A percentile compares a stretch with the other conserved stretches of the same genome.
phyloP scores from a whole-genome alignment of 2,797 vertebrate genomes.

The Phyllotis vaccarum region DNA sequence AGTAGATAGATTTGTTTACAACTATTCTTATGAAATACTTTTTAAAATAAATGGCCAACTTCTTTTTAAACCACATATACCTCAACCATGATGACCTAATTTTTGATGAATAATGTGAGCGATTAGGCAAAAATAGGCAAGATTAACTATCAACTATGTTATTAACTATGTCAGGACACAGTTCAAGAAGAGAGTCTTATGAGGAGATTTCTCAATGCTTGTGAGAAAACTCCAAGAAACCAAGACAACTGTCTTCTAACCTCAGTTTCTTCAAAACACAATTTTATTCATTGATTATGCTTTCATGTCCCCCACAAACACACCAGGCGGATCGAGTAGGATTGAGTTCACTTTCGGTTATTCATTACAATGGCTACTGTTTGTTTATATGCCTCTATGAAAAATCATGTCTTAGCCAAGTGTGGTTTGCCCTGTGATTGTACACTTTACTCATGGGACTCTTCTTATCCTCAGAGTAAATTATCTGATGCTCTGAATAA shows the following conservation, averaged over 20 bases:
- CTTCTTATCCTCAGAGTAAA: neutral
- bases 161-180: neutral
- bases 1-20: conserved; percentile 78
- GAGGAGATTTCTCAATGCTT: neutral
- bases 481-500: neutral
- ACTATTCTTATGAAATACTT: conserved; percentile 78
- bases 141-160: conserved; percentile 83
- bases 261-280: neutral
- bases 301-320: neutral
- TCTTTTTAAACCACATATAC: conserved; percentile 82
- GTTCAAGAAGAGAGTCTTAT: neutral
- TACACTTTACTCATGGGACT: neutral
- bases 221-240: neutral
- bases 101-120: conserved; percentile 84
- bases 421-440: neutral
- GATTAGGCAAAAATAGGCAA: conserved; percentile 80
- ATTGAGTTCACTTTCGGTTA: neutral
- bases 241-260: neutral
- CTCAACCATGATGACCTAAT: conserved; percentile 82
- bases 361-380: neutral
- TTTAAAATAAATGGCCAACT: conserved; percentile 80
- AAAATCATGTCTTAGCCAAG: neutral
- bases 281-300: neutral
- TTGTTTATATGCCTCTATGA: neutral
- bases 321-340: neutral